phyloP scores from a whole-genome alignment of 1,140 invertebrate genomes.

The Platyura marginata region DNA sequence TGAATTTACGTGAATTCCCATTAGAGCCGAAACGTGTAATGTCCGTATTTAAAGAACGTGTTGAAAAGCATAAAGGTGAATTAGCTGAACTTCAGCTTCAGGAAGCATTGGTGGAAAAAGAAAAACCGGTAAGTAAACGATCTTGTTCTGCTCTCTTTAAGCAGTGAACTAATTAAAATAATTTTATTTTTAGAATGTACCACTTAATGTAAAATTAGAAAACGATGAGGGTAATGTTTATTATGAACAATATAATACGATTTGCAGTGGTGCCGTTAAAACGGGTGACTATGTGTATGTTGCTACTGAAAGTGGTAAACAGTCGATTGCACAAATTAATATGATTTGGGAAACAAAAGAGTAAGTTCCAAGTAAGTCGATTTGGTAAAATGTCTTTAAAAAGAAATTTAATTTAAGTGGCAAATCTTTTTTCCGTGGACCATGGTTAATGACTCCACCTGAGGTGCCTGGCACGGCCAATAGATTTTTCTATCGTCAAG shows the following conservation, averaged over 20 bases:
- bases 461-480: slow-evolving; percentile 62
- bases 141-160: too few relatives aligned
- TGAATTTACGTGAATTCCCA: slow-evolving; percentile 49
- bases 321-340: slow-evolving; percentile 85
- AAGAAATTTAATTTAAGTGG: slow-evolving; percentile 32
- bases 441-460: slow-evolving; percentile 74
- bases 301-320: slow-evolving; percentile 64
- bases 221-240: slow-evolving; percentile 61
- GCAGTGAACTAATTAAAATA: too few relatives aligned
- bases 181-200: too few relatives aligned
- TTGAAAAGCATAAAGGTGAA: slow-evolving; percentile 82
- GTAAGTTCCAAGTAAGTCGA: too few relatives aligned
- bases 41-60: slow-evolving; percentile 81
- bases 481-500: slow-evolving; percentile 84
- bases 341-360: slow-evolving; percentile 80
- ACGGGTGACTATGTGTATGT: slow-evolving; percentile 90
- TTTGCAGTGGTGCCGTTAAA: slow-evolving; percentile 63
- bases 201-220: too few relatives aligned
- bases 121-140: slow-evolving; percentile 54
- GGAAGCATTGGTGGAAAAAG: slow-evolving; percentile 58
- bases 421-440: slow-evolving; percentile 80
- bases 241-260: slow-evolving; percentile 81
- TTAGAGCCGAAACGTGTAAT: slow-evolving; percentile 72
- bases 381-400: slow-evolving; percentile 1
- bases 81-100: slow-evolving; percentile 66